Evolutionary conservation across 2,797 vertebrate species (phyloP), one percentile per base, ranked within the genome.

Genomic region (Parotocinclus haroldoi): DNA sequence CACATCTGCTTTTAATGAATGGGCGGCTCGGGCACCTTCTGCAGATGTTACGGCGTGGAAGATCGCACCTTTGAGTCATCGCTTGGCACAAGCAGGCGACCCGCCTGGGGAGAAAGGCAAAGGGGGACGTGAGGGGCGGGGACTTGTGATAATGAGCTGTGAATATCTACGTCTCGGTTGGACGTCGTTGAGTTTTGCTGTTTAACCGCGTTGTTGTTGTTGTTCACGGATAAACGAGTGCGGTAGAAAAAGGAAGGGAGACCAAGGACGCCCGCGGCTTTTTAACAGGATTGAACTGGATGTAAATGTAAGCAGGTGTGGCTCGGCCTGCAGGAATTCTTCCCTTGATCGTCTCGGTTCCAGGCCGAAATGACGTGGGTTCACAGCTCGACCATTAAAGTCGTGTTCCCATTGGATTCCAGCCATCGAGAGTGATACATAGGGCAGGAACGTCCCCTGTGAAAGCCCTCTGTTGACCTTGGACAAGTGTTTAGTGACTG

Each of bases 1-100:
- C 78, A 86, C 90, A 89, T 90, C 89, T 91, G 89, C 84, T 89
- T 85, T 72, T 83, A 83, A 83, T 90, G 84, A 91, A 87, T 86
- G 76, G 81, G 81, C 80, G 85, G 82, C 80, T 81, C 66, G 61
- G 77, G 62, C 74, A 73, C 76, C 72, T 81, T 78, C 81, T 84
- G 85, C 87, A 89, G 84, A 89, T 90, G 88, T 88, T 82, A 74
- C 79, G 27, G 9, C 9, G 49, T 8, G 52, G 17, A 76, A 38
- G 68, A 78, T 75, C 69, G 10, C 74, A 73, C 82, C 78, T 84
- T 80, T 63, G 86, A 87, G 86, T 89, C 75, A 84, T 71, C 58
- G 74, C 77, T 76, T 78, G 9, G 40, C 8, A 9, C 3, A 9
- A 11, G 66, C 73, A 68, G 76, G 63, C 74, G 82, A 81, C 76